These are phyloP conservation scores for Ethmia dodecea DNA, from an alignment of 2,888 invertebrate genomes.

Conservation along the genomic window DNA sequence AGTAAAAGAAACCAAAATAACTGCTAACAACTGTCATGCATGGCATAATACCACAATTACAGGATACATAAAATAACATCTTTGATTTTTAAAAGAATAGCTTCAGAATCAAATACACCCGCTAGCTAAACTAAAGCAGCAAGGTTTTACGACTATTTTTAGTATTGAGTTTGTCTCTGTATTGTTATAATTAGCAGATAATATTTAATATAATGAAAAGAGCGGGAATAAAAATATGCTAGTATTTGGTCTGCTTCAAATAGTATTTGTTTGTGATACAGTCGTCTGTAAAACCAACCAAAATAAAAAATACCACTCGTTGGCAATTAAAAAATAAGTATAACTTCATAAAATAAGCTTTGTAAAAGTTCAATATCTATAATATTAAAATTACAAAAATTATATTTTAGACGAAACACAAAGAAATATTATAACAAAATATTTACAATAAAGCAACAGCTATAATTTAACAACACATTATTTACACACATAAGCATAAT, in stretches of 20 bases:
- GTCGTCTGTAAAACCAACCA: conserved; percentile 15
- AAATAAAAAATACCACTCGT: conserved; percentile 18
- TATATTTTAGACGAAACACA: conserved; percentile 57
- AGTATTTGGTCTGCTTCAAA: conserved; percentile 11
- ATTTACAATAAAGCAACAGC: conserved; percentile 73
- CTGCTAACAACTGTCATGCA: too few relatives aligned
- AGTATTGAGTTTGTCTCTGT: too few relatives aligned
- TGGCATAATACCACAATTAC: too few relatives aligned
- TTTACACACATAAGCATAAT: conserved; percentile 57
- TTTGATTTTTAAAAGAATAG: too few relatives aligned
- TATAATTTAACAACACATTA: conserved; percentile 73
- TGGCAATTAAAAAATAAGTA: conserved; percentile 28
- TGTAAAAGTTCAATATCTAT: conserved; percentile 46
- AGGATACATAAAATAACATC: too few relatives aligned
- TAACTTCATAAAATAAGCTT: conserved; percentile 39
- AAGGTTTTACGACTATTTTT: too few relatives aligned
- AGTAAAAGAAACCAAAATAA: too few relatives aligned
- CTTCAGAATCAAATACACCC: too few relatives aligned
- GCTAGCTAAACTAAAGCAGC: too few relatives aligned
- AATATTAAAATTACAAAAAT: conserved; percentile 42
- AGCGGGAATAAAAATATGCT: conserved; percentile 24
- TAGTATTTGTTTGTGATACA: conserved; percentile 30
- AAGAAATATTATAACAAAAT: conserved; percentile 63
- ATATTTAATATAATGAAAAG: too few relatives aligned
- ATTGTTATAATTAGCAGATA: too few relatives aligned